Conservation (phyloP, 1,140 invertebrate genomes). For the Argopecten irradians region DNA sequence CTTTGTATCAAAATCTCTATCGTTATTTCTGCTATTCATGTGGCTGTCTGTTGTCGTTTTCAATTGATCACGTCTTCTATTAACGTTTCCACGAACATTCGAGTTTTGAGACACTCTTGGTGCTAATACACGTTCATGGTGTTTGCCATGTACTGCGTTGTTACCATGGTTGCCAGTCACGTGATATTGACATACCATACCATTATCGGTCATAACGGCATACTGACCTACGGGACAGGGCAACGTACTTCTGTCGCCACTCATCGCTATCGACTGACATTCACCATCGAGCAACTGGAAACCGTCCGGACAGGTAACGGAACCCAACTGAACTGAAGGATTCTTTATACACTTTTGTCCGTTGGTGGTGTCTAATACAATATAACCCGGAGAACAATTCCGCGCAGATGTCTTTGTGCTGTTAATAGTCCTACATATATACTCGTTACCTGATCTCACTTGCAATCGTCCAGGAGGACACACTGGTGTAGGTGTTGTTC, state of each 20-base stretch:
- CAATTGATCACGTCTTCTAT: not conserved
- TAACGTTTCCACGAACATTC: not conserved
- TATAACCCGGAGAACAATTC: not conserved
- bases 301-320: not conserved
- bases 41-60: not conserved
- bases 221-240: not conserved
- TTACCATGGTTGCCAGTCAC: not conserved
- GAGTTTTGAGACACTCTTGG: not conserved
- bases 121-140: not conserved
- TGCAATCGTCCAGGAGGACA: not conserved
- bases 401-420: not conserved
- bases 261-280: not conserved
- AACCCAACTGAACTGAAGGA: not conserved
- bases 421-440: not conserved
- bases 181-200: not conserved
- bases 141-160: not conserved
- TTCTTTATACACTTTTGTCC: not conserved
- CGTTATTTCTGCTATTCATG: no score
- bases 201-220: not conserved
- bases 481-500: not conserved
- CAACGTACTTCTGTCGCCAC: not conserved
- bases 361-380: not conserved
- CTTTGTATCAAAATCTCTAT: not conserved
- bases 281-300: not conserved
- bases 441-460: not conserved